Evolutionary conservation across 2,113 vertebrate species (phyloP), one percentile per base, ranked within the genome.

Genomic region (Scomber colias): DNA sequence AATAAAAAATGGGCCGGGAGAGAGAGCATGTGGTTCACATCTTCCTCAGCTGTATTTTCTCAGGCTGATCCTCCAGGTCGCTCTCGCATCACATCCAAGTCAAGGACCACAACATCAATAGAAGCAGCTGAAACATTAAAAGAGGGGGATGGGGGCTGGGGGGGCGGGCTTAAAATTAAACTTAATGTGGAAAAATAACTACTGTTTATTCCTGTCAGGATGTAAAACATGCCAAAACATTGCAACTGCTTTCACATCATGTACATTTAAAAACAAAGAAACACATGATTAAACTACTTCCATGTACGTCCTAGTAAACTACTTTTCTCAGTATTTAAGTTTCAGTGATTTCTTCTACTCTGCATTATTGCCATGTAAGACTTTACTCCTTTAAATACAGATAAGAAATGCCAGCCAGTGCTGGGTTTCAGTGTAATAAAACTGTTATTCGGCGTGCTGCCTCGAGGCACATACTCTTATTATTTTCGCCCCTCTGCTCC

Each of bases 11-110:
- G 51, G 35, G 19, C 45, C 49, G 4, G 17, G 71, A 75, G 24
- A 75, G 24, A 19, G 71, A 75, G 24, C 78, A 54, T 83, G 64
- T 79, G 86, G 60, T 82, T 84, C 63, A 45, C 11, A 76, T 86
- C 50, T 66, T 0, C 50, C 61, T 75, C 74, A 71, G 83, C 71
- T 73, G 71, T 67, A 45, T 71, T 84, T 74, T 81, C 80, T 77
- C 65, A 70, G 71, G 30, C 57, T 11, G 30, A 35, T 71, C 57
- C 57, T 60, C 67, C 19, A 74, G 24, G 15, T 31, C 31, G 4
- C 51, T 61, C 49, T 50, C 44, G 66, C 17, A 19, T 45, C 55
- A 24, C 12, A 19, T 62, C 55, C 40, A 55, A 64, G 46, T 70
- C 50, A 40, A n/a, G 12, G 48, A 74, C 69, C 69, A 49, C 73